Evolutionary conservation across 1,140 invertebrate genomes (phyloP), one percentile per base, ranked within the genome.

Genomic region (Aphidius ervi): DNA sequence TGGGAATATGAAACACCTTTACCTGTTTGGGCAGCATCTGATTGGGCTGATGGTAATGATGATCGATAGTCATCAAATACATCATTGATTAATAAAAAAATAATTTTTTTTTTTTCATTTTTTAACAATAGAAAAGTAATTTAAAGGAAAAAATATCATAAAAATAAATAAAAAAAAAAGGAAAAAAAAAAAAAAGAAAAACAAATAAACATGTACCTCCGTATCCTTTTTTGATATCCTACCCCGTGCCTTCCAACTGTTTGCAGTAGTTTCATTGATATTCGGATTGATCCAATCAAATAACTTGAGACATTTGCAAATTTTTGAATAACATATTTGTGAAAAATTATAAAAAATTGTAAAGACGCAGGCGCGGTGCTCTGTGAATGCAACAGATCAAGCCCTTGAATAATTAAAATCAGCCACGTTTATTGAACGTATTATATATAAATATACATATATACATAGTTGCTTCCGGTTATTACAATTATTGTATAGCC

Each of bases 1-100:
- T 96, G 93, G 93, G 88, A 89, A 70, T 95, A 92, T 76, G 87
- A 93, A 76, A 95, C 93, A 1, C 87, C 91, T 67, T 78, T 95
- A 59, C 94, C 94, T 2, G 87, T 88, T 41, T 95, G 94, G 94
- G 93, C 93, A 9, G 83, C 82, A 66, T 84, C 88, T 31, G 89
- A 94, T 60, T 94, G 92, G 91, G 81, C 81, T 43, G 88, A 59
- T 57, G 70, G 59, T 49, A 31, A 31, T 31, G 71, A 75, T 46
- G 72, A 77, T 52, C 78, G 76, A 79, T 80, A 80, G 78, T 79
- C 64, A 10, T 42, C 16, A n/a, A 23, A 10, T 52, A 37, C 20
- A 37, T 20, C 6, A 23, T 52, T 57, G 9, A 46, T 46, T 1
- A 0, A 16, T 16, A 16, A 16, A 16, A 16, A 16, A 31, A 31